Base-by-base conservation (phyloP, 2,113 vertebrate genomes). In the Dicerorhinus sumatrensis region DNA sequence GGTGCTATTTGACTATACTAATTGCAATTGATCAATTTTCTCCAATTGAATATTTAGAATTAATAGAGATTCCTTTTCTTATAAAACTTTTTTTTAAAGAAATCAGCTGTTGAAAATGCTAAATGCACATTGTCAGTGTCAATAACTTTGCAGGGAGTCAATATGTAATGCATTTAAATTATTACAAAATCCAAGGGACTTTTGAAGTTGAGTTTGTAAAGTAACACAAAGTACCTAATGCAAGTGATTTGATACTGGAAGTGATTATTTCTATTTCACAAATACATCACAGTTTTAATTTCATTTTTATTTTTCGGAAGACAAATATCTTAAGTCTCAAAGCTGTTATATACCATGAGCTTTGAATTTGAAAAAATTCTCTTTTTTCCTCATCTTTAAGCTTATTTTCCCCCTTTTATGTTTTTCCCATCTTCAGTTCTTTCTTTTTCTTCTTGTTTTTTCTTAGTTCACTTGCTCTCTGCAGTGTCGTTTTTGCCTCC, bases 261-360 rank as follows among this genome's bases (percentile, higher is more conserved):
- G 1, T 86, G 46, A 90, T 81, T 95, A 81, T 54, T 29, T 94
- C 1, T 88, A 2, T 82, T 94, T 58, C 11, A 92, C 70, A 93
- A 97, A 96, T 14, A 76, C 7, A 77, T 54, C 2, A 39, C 29
- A 14, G 5, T 36, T 96, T 96, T 65, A 56, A 77, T 94, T 98
- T 97, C 1, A 73, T 85, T 97, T 96, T 94, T 95, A 16, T 65
- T 58, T 97, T 72, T 6, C 1, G 84, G 56, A 97, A 94, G 33
- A 72, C 10, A 21, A 75, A 96, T n/a, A 97, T 42, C n/a, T 95
- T 98, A 25, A 73, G 2, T 82, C 92, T 88, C 6, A 91, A 95
- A 90, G 6, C 0, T 80, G 1, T 92, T 65, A 93, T 91, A 56
- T 94, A 87, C 25, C 86, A 91, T 33, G 6, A 96, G 0, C 6